These are phyloP conservation scores for Holcopasites calliopsidis DNA, from an alignment of 1,140 invertebrate genomes.

Conservation along the genomic window DNA sequence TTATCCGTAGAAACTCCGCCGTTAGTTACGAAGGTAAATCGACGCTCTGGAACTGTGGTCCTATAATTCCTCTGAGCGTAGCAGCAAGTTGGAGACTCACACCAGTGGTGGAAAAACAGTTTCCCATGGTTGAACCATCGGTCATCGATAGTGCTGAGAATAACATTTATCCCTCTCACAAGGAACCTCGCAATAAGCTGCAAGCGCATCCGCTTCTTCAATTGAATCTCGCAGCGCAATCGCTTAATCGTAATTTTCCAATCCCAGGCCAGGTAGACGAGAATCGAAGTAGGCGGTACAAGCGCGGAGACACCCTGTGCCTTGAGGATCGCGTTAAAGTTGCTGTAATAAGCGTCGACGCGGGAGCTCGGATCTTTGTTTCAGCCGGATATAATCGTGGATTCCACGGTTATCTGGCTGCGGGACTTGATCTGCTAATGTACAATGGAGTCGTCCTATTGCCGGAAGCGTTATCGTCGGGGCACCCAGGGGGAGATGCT, in stretches of 20 bases:
- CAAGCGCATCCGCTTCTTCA: neutral
- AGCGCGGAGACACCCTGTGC: neutral
- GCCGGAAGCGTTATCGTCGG: constrained; percentile 51
- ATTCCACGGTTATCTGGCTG: constrained; percentile 40
- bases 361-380: constrained; percentile 42
- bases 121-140: too few species aligned
- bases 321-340: constrained; percentile 7
- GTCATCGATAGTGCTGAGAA: too few species aligned
- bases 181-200: neutral
- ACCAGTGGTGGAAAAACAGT: too few species aligned
- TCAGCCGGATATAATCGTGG: constrained; percentile 14
- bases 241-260: neutral
- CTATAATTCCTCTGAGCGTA: neutral
- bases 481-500: constrained; percentile 47
- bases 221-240: neutral
- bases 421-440: constrained; percentile 54
- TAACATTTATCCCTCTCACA: too few species aligned
- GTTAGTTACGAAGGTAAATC: neutral
- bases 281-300: neutral
- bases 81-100: neutral
- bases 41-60: neutral
- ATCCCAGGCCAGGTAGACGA: neutral
- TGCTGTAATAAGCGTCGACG: constrained; percentile 33
- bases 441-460: constrained; percentile 47
- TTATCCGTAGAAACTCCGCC: neutral